phyloP scores from a whole-genome alignment of 1,140 invertebrate genomes.

The Melanaphis sacchari region DNA sequence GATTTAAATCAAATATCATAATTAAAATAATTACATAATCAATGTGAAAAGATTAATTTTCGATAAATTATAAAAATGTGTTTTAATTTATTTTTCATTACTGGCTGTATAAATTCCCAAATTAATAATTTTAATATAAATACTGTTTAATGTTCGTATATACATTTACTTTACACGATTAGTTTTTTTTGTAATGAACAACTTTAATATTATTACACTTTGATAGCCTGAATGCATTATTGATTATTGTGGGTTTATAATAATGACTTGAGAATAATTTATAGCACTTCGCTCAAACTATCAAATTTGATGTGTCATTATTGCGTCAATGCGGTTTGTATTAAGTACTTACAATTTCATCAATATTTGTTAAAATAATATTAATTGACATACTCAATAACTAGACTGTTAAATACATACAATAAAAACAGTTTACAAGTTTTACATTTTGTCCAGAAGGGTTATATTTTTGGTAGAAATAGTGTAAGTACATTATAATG shows the following conservation, averaged over 20 bases:
- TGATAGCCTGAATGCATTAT: not conserved
- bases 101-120: not conserved
- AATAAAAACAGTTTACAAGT: not conserved
- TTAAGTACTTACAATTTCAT: not conserved
- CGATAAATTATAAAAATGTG: not conserved
- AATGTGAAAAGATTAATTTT: not conserved
- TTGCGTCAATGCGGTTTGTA: not conserved
- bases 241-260: not conserved
- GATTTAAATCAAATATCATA: not conserved
- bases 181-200: not conserved
- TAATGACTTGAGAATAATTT: not conserved
- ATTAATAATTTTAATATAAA: not conserved
- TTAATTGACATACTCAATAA: not conserved
- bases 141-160: not conserved
- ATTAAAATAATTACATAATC: not conserved
- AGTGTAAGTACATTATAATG: not conserved
- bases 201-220: not conserved
- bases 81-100: not conserved
- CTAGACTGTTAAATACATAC: not conserved
- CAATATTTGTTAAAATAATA: not conserved
- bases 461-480: not conserved
- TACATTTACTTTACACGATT: not conserved
- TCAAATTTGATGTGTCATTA: not conserved
- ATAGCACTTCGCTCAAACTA: not conserved
- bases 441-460: not conserved